Conservation (phyloP, 2,888 invertebrate species). For the Orchestes rusci region DNA sequence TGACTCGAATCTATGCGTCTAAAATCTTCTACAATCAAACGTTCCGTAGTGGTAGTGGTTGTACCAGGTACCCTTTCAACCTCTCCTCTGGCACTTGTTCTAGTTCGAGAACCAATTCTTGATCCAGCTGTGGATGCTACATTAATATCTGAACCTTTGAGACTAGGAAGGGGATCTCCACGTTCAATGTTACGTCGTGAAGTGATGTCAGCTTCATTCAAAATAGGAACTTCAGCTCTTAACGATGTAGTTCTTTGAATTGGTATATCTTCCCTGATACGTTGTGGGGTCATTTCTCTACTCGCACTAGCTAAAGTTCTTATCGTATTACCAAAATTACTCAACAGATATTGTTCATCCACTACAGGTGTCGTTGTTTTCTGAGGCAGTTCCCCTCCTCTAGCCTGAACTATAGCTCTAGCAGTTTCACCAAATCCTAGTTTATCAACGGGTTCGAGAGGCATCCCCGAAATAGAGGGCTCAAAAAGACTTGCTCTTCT, state of each 20-base stretch:
- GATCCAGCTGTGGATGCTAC: conserved; percentile 2
- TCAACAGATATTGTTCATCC: conserved; percentile 19
- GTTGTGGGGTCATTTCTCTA: neutral
- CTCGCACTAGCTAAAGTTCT: conserved; percentile 17
- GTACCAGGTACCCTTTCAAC: neutral
- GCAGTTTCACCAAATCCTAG: conserved; percentile 25
- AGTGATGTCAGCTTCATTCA: conserved; percentile 14
- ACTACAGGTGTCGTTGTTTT: conserved; percentile 25
- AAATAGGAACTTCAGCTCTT: conserved; percentile 19
- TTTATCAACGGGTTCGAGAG: conserved; percentile 18
- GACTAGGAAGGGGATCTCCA: conserved; percentile 16
- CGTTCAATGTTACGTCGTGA: conserved; percentile 9
- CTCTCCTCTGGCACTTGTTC: conserved; percentile 2
- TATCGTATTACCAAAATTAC: conserved; percentile 19
- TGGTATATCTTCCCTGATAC: conserved; percentile 5
- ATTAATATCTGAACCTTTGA: conserved; percentile 20
- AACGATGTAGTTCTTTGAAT: conserved; percentile 15
- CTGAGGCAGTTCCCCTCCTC: conserved; percentile 17
- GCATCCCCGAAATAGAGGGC: neutral
- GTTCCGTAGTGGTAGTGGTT: conserved; percentile 9
- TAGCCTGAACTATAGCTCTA: conserved; percentile 21
- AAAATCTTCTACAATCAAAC: conserved; percentile 17
- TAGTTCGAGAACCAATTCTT: conserved; percentile 1
- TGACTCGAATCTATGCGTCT: conserved; percentile 4
- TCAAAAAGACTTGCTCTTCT: no score